Conservation (phyloP, 2,113 vertebrate genomes). For the Marcusenius ussheri region DNA sequence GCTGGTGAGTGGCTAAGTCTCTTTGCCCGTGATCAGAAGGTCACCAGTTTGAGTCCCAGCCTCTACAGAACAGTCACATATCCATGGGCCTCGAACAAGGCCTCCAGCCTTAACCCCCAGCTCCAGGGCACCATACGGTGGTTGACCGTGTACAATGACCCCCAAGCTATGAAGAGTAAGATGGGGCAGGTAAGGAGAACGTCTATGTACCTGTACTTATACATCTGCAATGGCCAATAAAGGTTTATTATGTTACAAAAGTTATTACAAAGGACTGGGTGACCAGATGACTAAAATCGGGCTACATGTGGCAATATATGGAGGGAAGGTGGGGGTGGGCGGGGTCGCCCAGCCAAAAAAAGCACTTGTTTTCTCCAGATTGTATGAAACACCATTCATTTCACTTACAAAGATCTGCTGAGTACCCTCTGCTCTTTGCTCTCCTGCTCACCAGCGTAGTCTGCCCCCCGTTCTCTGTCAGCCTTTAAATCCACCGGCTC, state of each 20-base stretch:
- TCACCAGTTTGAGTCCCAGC: neutral
- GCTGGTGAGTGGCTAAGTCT: neutral
- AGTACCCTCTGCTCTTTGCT: neutral
- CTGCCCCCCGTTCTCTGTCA: slow-evolving; percentile 19
- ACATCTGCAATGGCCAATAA: neutral
- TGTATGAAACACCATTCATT: neutral
- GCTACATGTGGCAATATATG: neutral
- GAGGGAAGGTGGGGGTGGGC: neutral
- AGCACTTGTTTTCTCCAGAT: neutral
- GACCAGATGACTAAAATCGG: neutral
- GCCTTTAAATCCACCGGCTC: slow-evolving; percentile 31
- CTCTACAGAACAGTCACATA: neutral
- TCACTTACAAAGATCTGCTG: neutral
- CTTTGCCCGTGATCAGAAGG: neutral
- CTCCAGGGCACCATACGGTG: neutral
- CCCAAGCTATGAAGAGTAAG: neutral
- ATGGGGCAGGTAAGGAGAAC: neutral
- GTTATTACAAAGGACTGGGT: neutral
- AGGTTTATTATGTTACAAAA: neutral
- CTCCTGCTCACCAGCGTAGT: neutral
- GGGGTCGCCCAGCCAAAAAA: neutral
- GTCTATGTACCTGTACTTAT: neutral
- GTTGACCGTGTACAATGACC: neutral
- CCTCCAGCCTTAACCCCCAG: neutral
- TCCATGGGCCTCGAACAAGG: neutral